phyloP scores from a whole-genome alignment of 2,797 vertebrate genomes.

The Semaprochilodus insignis region DNA sequence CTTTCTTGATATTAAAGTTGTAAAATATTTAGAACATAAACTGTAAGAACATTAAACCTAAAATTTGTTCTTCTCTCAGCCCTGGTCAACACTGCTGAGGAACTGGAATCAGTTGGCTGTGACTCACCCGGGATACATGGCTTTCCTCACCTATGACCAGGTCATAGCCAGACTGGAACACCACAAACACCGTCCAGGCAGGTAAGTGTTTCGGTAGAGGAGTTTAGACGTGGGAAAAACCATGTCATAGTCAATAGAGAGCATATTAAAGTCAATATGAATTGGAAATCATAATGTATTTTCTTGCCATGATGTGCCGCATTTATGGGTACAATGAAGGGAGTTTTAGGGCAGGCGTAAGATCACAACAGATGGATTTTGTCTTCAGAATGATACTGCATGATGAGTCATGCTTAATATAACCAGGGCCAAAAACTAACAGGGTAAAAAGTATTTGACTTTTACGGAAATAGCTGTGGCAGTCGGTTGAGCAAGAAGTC shows the following conservation, averaged over 20 bases:
- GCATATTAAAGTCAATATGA: not conserved
- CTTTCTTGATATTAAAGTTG: no score
- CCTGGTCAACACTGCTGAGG: conserved; percentile 84
- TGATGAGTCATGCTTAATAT: no score
- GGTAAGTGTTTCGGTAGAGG: conserved; percentile 68
- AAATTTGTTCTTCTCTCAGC: conserved; percentile 68
- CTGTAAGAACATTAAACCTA: not conserved
- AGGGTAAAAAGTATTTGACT: no score
- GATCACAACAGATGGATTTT: no score
- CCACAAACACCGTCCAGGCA: conserved; percentile 83
- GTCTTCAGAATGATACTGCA: no score
- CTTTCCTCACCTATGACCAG: conserved; percentile 91
- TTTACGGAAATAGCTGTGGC: no score
- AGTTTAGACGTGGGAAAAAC: not conserved
- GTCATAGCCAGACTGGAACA: conserved; percentile 79
- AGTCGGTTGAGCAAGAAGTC: no score
- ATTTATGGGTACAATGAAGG: not conserved
- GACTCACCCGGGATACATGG: conserved; percentile 91
- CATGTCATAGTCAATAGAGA: not conserved
- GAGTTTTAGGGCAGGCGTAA: not conserved
- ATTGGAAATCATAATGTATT: not conserved
- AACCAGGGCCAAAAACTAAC: no score
- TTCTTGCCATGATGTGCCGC: not conserved
- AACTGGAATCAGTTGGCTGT: conserved; percentile 91
- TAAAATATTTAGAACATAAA: not conserved